Evolutionary conservation across 2,797 vertebrate genomes (phyloP), one percentile per base, ranked within the genome.

Genomic region (Microcaecilia unicolor): DNA sequence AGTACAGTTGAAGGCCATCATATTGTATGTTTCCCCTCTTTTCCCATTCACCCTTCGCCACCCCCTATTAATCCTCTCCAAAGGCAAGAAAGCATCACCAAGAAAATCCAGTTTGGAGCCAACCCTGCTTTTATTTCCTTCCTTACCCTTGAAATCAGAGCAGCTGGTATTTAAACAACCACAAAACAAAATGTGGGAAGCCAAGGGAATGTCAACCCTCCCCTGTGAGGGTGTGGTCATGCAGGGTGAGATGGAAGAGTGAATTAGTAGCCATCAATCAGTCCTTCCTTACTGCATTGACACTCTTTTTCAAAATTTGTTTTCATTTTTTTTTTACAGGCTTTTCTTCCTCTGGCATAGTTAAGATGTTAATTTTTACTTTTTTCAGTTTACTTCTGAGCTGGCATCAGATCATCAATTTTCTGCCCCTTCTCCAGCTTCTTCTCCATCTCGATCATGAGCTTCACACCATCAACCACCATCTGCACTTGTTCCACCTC

Each of bases 401-500:
- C 92, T 1, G 93, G 93, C 64, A 97, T 85, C 90, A 97, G 91
- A 85, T 74, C 83, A 14, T 97, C 93, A 7, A 97, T 91, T 58
- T 87, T 14, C 57, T 91, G 85, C 44, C 87, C 87, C 72, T 98
- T 96, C 71, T 98, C 93, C 28, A 98, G 79, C 55, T 89, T 90
- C 88, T 98, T 98, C 83, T 98, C 93, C 92, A 98, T 95, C 77
- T 93, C 93, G 35, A 98, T 59, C 92, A 97, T 93, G 45, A 98
- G 86, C 72, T 98, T 98, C 44, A 98, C 93, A 0, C 93, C 93
- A 1, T 98, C 93, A 4, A 97, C 92, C 80, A 98, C 93, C 78
- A 94, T 58, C 85, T 98, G 93, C 36, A 95, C 92, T 74, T 98
- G 93, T 0, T 82, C 27, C 15, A 98, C 93, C 79, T 98, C 93